Evolutionary conservation across 1,140 invertebrate species (phyloP).

Genomic region (Pogonomyrmex californicus): DNA sequence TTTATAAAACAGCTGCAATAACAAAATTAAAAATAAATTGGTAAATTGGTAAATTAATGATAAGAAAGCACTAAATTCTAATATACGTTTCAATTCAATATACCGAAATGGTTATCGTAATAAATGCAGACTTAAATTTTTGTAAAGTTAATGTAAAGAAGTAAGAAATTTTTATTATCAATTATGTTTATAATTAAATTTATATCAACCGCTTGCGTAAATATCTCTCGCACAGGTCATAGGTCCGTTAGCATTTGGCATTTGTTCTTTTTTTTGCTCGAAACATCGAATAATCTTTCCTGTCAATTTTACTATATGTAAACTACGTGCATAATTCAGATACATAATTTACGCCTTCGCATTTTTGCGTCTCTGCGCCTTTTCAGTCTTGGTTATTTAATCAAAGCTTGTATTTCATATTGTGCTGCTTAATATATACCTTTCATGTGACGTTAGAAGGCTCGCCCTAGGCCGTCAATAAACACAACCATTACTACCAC

Average conservation of each 20-base stretch:
- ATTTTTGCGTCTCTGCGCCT: not conserved
- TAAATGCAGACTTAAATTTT: not conserved
- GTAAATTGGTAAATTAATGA: no score
- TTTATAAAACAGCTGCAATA: not conserved
- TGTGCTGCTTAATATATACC: constrained; percentile 43
- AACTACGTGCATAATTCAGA: constrained; percentile 20
- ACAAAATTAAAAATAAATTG: not conserved
- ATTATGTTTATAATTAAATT: not conserved
- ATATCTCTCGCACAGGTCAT: not conserved
- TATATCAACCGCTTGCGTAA: not conserved
- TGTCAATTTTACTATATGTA: constrained; percentile 30
- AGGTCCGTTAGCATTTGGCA: constrained; percentile 13
- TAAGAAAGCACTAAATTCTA: not conserved
- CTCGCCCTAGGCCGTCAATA: constrained; percentile 44
- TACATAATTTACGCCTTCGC: constrained; percentile 41
- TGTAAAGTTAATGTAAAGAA: not conserved
- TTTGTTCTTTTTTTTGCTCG: constrained; percentile 13
- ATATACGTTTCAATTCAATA: not conserved
- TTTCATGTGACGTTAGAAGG: constrained; percentile 43
- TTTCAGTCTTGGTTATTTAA: constrained; percentile 32
- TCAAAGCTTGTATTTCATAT: constrained; percentile 42
- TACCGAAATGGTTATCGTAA: not conserved
- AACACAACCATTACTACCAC: constrained; percentile 40
- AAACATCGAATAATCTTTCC: constrained; percentile 11
- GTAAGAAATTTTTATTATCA: not conserved